These are phyloP conservation scores for Drosophila cyrtoloma DNA, from an alignment of 2,888 invertebrate genomes.

Conservation along the genomic window DNA sequence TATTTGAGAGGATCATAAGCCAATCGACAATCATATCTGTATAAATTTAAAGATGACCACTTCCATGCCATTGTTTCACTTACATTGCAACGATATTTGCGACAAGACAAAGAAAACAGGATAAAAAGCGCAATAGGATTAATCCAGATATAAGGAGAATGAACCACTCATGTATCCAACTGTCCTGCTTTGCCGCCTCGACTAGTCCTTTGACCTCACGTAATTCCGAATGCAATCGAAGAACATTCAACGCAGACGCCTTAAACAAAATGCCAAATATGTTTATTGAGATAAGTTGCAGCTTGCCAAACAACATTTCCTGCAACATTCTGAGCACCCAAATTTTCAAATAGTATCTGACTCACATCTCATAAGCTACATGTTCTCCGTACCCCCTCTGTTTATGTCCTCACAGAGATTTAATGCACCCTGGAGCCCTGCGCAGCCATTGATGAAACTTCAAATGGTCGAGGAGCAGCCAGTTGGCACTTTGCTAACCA, in stretches of 20 bases:
- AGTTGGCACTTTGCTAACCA: conserved; percentile 90
- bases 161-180: conserved; percentile 68
- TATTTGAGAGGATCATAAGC: neutral
- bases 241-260: conserved; percentile 75
- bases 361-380: conserved; percentile 16
- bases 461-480: conserved; percentile 94
- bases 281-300: conserved; percentile 78
- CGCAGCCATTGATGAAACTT: conserved; percentile 88
- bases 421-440: conserved; percentile 89
- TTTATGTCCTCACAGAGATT: conserved; percentile 87
- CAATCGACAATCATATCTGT: neutral
- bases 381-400: conserved; percentile 1
- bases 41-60: neutral
- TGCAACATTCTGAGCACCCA: conserved; percentile 32
- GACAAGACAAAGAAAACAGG: conserved; percentile 77
- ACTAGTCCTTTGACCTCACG: conserved; percentile 60
- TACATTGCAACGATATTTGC: conserved; percentile 83
- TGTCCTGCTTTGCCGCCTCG: conserved; percentile 45
- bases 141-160: conserved; percentile 70
- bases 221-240: conserved; percentile 71
- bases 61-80: conserved; percentile 44
- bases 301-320: conserved; percentile 52
- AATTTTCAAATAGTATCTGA: conserved; percentile 16
- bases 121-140: conserved; percentile 74
- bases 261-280: conserved; percentile 74